Percentiles rank a stretch among this genome's conserved stretches.
Evolutionary conservation across 2,888 invertebrate species (phyloP).

Genomic region (Pomacea canaliculata): DNA sequence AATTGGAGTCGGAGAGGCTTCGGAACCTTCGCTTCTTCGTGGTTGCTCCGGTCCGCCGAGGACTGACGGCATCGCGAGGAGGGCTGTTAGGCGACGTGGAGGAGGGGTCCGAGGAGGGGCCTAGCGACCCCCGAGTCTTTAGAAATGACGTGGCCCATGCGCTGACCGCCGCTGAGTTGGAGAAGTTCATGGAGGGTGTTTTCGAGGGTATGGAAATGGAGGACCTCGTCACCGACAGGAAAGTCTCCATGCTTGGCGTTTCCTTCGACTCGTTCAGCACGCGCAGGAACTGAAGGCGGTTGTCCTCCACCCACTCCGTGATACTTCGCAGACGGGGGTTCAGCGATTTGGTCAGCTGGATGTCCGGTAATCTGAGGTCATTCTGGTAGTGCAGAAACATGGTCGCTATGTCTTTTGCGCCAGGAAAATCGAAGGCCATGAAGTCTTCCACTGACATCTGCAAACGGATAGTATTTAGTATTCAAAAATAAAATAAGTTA

Average conservation of each 20-base stretch:
- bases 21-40: no score
- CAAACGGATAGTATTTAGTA: not conserved
- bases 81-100: no score
- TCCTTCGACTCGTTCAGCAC: not conserved
- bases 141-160: no score
- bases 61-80: no score
- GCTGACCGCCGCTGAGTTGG: no score
- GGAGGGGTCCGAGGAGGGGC: no score
- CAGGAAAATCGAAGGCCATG: not conserved
- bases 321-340: not conserved
- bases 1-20: no score
- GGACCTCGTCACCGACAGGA: not conserved
- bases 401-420: constrained; percentile 4
- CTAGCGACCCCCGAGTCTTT: no score
- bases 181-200: not conserved
- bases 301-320: not conserved
- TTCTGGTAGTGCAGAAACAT: constrained; percentile 16
- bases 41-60: no score
- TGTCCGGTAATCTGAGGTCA: constrained; percentile 2
- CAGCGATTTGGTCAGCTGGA: not conserved
- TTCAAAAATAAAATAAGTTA: no score
- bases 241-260: not conserved
- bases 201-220: not conserved
- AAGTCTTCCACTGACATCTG: not conserved
- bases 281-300: not conserved